A percentile compares a stretch with the other conserved stretches of the same genome.
Evolutionary conservation across 1,140 invertebrate species (phyloP).

Genomic region (Aphidius gifuensis): DNA sequence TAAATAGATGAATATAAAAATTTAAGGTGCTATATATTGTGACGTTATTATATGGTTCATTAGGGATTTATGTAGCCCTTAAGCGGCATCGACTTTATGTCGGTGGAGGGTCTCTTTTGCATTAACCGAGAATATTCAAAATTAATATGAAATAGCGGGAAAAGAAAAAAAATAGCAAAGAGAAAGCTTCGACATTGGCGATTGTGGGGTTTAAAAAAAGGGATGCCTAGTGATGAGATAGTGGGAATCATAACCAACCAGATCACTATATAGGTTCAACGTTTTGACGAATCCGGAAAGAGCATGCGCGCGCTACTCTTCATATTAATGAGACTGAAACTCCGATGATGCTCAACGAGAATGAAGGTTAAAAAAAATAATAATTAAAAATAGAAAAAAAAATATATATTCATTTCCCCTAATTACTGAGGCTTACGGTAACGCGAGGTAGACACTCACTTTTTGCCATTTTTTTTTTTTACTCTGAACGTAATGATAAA

Average conservation of each 20-base stretch:
- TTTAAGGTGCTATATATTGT: constrained; percentile 16
- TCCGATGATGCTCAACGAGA: no score
- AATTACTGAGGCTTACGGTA: constrained; percentile 8
- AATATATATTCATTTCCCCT: not conserved
- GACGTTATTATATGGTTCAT: constrained; percentile 38
- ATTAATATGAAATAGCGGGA: no score
- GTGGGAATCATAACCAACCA: constrained; percentile 10
- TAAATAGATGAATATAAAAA: no score
- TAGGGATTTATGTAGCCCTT: constrained; percentile 26
- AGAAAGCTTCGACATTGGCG: not conserved
- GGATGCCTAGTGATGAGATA: not conserved
- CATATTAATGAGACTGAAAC: not conserved
- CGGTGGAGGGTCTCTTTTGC: not conserved
- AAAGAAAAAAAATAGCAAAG: no score
- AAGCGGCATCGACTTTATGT: constrained; percentile 23
- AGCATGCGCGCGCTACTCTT: constrained; percentile 5
- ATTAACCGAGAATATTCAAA: no score
- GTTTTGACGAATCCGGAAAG: constrained; percentile 10
- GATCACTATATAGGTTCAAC: not conserved
- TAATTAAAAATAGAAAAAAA: not conserved
- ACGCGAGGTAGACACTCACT: not conserved
- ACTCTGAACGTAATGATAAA: not conserved
- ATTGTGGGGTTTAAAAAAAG: constrained; percentile 3
- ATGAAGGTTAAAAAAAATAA: constrained; percentile 11
- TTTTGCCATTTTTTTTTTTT: not conserved